phyloP scores from a whole-genome alignment of 1,140 invertebrate species.

The Drosophila kohkoa region DNA sequence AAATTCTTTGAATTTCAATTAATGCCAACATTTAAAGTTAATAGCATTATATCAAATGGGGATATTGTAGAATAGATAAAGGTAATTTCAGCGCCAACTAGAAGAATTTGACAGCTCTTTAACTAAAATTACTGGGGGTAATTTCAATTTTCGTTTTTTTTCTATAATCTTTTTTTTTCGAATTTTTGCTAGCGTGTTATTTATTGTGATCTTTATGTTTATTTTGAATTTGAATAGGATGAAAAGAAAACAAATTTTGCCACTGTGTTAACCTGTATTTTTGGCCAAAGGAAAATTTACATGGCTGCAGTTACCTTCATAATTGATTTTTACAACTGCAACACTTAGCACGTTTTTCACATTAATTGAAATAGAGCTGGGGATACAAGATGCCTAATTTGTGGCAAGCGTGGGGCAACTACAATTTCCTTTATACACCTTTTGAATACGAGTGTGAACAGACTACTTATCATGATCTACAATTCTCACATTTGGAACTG shows the following conservation, averaged over 20 bases:
- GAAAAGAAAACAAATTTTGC: constrained; percentile 39
- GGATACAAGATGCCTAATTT: neutral
- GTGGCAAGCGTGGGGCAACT: constrained; percentile 1
- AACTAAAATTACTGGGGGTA: constrained; percentile 62
- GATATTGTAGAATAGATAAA: too few species aligned
- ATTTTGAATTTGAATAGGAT: constrained; percentile 69
- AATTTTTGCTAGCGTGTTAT: constrained; percentile 66
- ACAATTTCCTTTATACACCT: constrained; percentile 1
- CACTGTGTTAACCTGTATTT: constrained; percentile 29
- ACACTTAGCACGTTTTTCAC: constrained; percentile 63
- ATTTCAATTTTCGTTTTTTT: constrained; percentile 68
- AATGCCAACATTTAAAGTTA: too few species aligned
- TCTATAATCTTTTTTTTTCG: constrained; percentile 20
- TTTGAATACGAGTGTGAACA: too few species aligned
- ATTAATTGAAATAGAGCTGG: constrained; percentile 62
- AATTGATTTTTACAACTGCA: constrained; percentile 14
- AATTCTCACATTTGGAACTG: too few species aligned
- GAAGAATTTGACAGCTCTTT: neutral
- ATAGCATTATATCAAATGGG: too few species aligned
- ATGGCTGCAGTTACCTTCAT: constrained; percentile 32
- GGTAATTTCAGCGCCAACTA: too few species aligned
- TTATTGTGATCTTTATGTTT: constrained; percentile 75
- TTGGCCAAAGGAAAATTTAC: constrained; percentile 21
- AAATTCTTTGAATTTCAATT: too few species aligned
- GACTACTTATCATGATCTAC: too few species aligned